Percentiles rank a stretch among this genome's conserved stretches.
phyloP scores from a whole-genome alignment of 2,113 vertebrate species.

The Limanda limanda region DNA sequence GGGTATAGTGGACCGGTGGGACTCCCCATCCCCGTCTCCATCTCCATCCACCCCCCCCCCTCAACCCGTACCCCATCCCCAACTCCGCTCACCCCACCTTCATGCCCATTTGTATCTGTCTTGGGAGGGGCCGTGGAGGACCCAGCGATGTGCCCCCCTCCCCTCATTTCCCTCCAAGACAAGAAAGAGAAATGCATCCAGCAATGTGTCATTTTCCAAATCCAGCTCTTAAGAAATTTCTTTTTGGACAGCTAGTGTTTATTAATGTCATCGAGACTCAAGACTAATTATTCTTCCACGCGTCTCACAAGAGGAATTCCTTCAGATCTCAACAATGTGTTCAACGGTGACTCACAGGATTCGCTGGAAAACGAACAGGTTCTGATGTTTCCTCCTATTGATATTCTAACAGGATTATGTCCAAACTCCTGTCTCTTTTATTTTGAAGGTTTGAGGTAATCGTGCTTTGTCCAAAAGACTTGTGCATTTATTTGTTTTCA shows the following conservation, averaged over 20 bases:
- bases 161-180: constrained; percentile 55
- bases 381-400: constrained; percentile 53
- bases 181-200: constrained; percentile 50
- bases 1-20: constrained; percentile 68
- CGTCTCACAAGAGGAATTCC: constrained; percentile 41
- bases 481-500: constrained; percentile 63
- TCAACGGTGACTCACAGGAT: constrained; percentile 39
- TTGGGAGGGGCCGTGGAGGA: constrained; percentile 64
- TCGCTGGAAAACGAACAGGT: constrained; percentile 45
- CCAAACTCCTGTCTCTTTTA: constrained; percentile 57
- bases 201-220: constrained; percentile 58
- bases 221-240: constrained; percentile 18
- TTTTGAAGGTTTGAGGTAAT: constrained; percentile 55
- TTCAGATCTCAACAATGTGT: constrained; percentile 44
- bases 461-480: constrained; percentile 6
- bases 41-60: constrained; percentile 37
- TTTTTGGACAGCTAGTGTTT: constrained; percentile 43
- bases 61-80: constrained; percentile 45
- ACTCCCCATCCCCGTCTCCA: constrained; percentile 53
- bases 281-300: constrained; percentile 47
- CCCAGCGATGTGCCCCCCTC: constrained; percentile 43
- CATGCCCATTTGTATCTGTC: constrained; percentile 80
- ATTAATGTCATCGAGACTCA: constrained; percentile 52
- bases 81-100: constrained; percentile 61
- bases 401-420: constrained; percentile 61